Base-by-base conservation (phyloP, 2,797 vertebrate species). In the Coracias cyanogaster region DNA sequence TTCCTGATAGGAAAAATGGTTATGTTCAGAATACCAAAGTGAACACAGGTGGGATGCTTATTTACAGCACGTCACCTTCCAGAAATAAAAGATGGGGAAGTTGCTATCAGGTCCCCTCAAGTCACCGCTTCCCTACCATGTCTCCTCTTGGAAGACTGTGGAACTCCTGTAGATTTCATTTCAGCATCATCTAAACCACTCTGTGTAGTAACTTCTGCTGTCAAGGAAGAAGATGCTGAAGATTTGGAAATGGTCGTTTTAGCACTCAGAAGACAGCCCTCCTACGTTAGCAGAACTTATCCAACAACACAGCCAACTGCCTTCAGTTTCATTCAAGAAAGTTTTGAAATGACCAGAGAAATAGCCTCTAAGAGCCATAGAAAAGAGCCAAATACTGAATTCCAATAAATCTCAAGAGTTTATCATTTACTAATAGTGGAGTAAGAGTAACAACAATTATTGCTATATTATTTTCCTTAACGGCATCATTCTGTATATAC, bases 191-290 rank as follows among this genome's bases (percentile, higher is more conserved):
- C 78, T 87, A 87, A 95, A 74, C n/a, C 7, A 3, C 90, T 94
- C 88, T 74, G 54, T 1, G 0, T 85, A 80, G 81, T 94, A 89
- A 81, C 61, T 95, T 95, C 71, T 95, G 91, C 90, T 94, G 95
- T 95, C 95, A 95, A 80, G 74, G 60, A 95, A 94, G 74, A 95
- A 89, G 61, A 89, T 62, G 62, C 71, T 86, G 51, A 94, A 87
- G 76, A 89, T 87, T 94, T 96, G 82, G 92, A 96, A 96, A 91
- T 95, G 92, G 89, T 93, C 72, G 81, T 92, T 93, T 96, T 95
- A 95, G 90, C 95, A 95, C 92, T 95, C 93, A 91, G 89, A 73
- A 96, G 96, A 94, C 95, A 97, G 94, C 61, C 76, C 92, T 94
- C 87, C 94, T 95, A 96, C 93, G 4, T 95, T 96, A 90, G 82